These are phyloP conservation scores for Toxotes chatareus DNA, from an alignment of 2,113 vertebrate genomes.

Conservation along the genomic window DNA sequence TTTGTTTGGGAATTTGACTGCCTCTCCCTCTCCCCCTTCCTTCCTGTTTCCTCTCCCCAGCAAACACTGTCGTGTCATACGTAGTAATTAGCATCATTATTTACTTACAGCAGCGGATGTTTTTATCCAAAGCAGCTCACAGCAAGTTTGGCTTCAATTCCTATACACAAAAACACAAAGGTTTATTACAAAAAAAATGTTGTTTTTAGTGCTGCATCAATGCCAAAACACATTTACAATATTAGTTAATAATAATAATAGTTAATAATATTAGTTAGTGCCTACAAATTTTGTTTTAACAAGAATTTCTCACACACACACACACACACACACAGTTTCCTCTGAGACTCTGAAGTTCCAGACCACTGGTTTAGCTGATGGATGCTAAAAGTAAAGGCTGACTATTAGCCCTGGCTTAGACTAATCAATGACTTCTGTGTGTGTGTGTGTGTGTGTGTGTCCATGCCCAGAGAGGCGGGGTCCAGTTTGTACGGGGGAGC, in stretches of 20 bases:
- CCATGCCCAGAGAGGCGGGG: conserved; percentile 40
- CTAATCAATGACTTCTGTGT: conserved; percentile 70
- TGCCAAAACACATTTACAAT: no score
- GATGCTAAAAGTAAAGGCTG: conserved; percentile 73
- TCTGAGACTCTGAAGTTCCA: conserved; percentile 53
- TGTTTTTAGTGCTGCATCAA: not conserved
- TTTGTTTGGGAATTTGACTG: conserved; percentile 3
- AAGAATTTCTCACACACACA: not conserved
- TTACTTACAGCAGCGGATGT: not conserved
- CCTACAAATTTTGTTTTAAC: no score
- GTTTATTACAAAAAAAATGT: not conserved
- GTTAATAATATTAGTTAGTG: no score
- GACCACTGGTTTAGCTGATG: conserved; percentile 76
- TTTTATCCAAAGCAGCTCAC: not conserved
- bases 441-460: conserved; percentile 27
- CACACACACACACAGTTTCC: not conserved
- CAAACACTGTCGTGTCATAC: not conserved
- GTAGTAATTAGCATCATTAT: conserved; percentile 4
- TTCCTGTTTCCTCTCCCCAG: conserved; percentile 52
- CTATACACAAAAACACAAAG: not conserved
- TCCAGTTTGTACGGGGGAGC: conserved; percentile 26
- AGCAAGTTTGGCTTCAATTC: not conserved
- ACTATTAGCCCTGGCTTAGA: conserved; percentile 62
- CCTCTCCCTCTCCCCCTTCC: conserved; percentile 41
- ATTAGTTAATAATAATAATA: no score